phyloP scores from a whole-genome alignment of 2,113 vertebrate species.

The Hypomesus transpacificus region DNA sequence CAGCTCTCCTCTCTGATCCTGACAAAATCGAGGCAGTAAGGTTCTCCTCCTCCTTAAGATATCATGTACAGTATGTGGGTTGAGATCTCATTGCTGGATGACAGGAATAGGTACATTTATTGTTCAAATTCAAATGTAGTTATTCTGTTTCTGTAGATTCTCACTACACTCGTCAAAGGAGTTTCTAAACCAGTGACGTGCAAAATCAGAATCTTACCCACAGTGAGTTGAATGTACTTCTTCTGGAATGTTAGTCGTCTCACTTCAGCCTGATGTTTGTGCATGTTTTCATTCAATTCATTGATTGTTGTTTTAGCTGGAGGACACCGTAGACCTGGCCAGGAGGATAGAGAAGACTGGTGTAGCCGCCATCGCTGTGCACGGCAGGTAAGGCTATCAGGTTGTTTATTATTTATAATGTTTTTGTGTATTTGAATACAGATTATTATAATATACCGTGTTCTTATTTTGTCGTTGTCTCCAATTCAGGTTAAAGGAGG shows the following conservation, averaged over 20 bases:
- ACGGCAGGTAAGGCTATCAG: constrained; percentile 83
- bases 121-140: not conserved
- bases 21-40: constrained; percentile 92
- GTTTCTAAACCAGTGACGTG: constrained; percentile 87
- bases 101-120: not conserved
- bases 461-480: constrained; percentile 3
- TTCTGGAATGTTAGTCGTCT: too few species aligned
- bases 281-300: too few species aligned
- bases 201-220: constrained; percentile 91
- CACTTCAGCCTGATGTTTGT: too few species aligned
- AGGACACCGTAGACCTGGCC: constrained; percentile 85
- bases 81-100: not conserved
- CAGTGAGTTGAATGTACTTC: constrained; percentile 70
- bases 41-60: constrained; percentile 19
- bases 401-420: not conserved
- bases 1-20: constrained; percentile 90
- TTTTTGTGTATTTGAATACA: too few species aligned
- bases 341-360: constrained; percentile 89
- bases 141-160: constrained; percentile 72
- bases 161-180: constrained; percentile 84
- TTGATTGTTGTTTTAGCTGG: constrained; percentile 69
- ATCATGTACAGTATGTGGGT: not conserved
- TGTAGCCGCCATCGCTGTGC: constrained; percentile 88
- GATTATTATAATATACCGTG: too few species aligned
- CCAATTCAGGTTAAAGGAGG: constrained; percentile 85